Conservation (phyloP, 2,888 invertebrate species). For the Onchidella celtica region DNA sequence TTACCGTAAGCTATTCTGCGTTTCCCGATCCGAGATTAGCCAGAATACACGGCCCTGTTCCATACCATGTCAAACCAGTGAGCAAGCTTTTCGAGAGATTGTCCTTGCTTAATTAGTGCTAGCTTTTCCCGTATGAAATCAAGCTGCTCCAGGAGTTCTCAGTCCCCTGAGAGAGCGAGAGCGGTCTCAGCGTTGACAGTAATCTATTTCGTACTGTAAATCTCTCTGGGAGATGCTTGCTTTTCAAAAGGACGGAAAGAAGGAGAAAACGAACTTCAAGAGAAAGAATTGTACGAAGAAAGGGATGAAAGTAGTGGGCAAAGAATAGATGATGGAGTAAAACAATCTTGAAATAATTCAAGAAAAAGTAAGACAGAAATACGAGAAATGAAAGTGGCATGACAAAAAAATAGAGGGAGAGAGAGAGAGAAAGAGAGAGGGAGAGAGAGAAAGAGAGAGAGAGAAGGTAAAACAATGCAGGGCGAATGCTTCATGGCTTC, state of each 20-base stretch:
- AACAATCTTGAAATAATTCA: background rate
- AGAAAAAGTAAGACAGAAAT: background rate
- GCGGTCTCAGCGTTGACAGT: background rate
- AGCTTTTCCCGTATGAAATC: background rate
- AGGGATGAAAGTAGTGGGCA: background rate
- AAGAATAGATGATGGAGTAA: background rate
- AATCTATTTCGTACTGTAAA: background rate
- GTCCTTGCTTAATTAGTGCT: background rate
- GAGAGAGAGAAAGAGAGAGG: constrained; percentile 26
- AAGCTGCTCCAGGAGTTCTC: background rate
- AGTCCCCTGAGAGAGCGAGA: background rate
- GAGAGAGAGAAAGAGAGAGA: constrained; percentile 19
- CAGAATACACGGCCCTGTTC: too few relatives aligned
- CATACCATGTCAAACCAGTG: too few relatives aligned
- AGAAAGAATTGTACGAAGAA: too few relatives aligned
- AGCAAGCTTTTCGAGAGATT: too few relatives aligned
- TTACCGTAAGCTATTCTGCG: too few relatives aligned
- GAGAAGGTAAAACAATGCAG: background rate
- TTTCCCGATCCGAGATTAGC: too few relatives aligned
- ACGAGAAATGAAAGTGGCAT: background rate
- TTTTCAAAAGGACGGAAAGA: background rate
- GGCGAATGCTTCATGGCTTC: background rate
- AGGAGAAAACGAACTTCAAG: too few relatives aligned
- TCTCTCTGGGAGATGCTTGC: background rate
- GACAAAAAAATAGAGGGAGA: background rate